Evolutionary conservation across 1,140 invertebrate genomes (phyloP), one percentile per base, ranked within the genome.

Genomic region (Drosophila pruinosa): DNA sequence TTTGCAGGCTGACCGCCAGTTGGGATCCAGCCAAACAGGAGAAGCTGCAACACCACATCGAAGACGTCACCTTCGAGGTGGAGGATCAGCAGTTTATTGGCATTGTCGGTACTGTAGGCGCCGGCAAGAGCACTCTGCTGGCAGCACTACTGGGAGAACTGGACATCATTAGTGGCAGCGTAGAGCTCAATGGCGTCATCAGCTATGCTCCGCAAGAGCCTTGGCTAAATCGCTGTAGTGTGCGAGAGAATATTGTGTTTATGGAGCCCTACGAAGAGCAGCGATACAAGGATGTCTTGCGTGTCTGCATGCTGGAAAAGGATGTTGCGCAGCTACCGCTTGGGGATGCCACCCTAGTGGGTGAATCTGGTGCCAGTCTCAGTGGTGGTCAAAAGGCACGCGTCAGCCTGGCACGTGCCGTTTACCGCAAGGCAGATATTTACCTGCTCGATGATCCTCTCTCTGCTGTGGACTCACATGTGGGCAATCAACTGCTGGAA

Each of bases 171-270:
- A 78, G 90, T 1, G 97, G 97, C 1, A 91, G 80, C 8, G 83
- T 97, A 0, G 89, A 92, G 8, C 91, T 96, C 0, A 91, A 92
- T 52, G 97, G 97, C n/a, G 93, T 91, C 31, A 91, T 97, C 1
- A 95, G 95, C 3, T 98, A 97, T 90, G 94, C 95, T 1, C 94
- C 95, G 14, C 96, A 97, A 91, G 94, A 96, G 71, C 93, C 95
- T 1, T 97, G 95, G 96, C 88, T 96, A 0, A 93, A 93, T 12
- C 92, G 92, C 2, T 92, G 92, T 10, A 92, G 92, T 4, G 92
- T 95, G 0, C 92, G 95, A 10, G 95, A 97, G 65, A 98, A 98
- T 89, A 97, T 98, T 53, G 85, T 97, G 0, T 97, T 98, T 83
- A 96, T 96, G 3, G 92, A 93, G 67, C 91, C 93, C 4, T 94